These are phyloP conservation scores for Hypomesus transpacificus DNA, from an alignment of 2,113 vertebrate species.

Conservation along the genomic window DNA sequence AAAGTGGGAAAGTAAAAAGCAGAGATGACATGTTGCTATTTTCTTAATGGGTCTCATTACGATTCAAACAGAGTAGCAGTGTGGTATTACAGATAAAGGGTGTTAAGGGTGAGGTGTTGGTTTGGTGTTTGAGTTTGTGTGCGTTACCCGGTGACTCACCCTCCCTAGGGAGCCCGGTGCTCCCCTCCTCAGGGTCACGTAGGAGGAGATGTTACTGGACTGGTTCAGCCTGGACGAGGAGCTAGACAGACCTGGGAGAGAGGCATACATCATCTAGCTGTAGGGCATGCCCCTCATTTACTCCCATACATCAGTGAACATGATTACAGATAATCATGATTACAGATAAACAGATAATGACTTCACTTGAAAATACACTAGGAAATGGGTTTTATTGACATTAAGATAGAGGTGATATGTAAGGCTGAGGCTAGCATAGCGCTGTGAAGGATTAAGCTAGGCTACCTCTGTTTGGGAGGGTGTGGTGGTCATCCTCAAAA, in stretches of 20 bases:
- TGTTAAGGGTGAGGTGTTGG: slow-evolving; percentile 1
- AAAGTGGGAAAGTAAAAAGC: not conserved
- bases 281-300: not conserved
- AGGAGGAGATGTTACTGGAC: slow-evolving; percentile 79
- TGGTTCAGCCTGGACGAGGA: slow-evolving; percentile 81
- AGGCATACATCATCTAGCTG: not conserved
- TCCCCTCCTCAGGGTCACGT: slow-evolving; percentile 82
- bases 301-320: not conserved
- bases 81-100: not conserved
- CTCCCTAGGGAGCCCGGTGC: slow-evolving; percentile 68
- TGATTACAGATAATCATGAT: too few species aligned
- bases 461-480: slow-evolving; percentile 81
- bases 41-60: not conserved
- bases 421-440: too few species aligned
- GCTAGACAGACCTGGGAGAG: slow-evolving; percentile 70
- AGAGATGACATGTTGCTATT: not conserved
- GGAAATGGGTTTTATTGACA: too few species aligned
- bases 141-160: slow-evolving; percentile 59
- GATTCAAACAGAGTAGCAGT: not conserved
- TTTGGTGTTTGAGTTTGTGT: not conserved
- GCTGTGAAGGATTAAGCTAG: slow-evolving; percentile 4
- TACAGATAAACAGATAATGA: too few species aligned
- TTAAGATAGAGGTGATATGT: too few species aligned
- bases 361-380: too few species aligned
- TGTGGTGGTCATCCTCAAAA: slow-evolving; percentile 79